Evolutionary conservation across 1,140 invertebrate species (phyloP).

Genomic region (Drosophila gunungcola): DNA sequence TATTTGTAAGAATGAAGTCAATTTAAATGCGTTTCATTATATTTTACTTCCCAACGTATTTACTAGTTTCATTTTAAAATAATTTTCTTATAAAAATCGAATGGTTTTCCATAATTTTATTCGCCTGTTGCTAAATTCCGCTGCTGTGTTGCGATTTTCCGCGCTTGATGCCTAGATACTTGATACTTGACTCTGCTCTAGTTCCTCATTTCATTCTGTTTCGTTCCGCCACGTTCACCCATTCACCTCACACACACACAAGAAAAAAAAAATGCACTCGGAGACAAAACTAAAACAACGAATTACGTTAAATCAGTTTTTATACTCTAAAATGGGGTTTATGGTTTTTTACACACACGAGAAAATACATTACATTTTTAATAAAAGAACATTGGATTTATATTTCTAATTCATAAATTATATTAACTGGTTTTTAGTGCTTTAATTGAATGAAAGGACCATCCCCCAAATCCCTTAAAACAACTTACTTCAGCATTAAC

Average conservation of each 20-base stretch:
- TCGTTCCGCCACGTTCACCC: slow-evolving; percentile 6
- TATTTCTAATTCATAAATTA: no score
- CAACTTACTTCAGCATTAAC: no score
- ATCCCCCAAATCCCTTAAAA: no score
- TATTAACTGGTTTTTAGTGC: no score
- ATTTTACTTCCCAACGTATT: no score
- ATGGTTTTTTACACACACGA: no score
- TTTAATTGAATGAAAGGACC: no score
- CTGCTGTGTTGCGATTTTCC: slow-evolving; percentile 38
- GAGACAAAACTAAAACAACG: slow-evolving; percentile 61
- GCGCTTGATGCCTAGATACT: slow-evolving; percentile 35
- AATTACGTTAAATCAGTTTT: slow-evolving; percentile 67
- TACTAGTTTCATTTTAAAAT: no score
- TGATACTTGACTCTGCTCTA: slow-evolving; percentile 43
- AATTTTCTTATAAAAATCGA: no score
- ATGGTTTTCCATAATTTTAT: not conserved
- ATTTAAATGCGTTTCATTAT: no score
- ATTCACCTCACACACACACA: slow-evolving; percentile 2
- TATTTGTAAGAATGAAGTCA: no score
- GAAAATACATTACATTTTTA: not conserved
- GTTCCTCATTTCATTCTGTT: slow-evolving; percentile 5
- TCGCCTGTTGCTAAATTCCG: slow-evolving; percentile 23
- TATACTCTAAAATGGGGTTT: slow-evolving; percentile 2
- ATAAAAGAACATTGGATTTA: no score
- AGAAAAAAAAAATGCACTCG: slow-evolving; percentile 1